Evolutionary conservation across 2,113 vertebrate genomes (phyloP), one percentile per base, ranked within the genome.

Genomic region (Loxodonta africana): DNA sequence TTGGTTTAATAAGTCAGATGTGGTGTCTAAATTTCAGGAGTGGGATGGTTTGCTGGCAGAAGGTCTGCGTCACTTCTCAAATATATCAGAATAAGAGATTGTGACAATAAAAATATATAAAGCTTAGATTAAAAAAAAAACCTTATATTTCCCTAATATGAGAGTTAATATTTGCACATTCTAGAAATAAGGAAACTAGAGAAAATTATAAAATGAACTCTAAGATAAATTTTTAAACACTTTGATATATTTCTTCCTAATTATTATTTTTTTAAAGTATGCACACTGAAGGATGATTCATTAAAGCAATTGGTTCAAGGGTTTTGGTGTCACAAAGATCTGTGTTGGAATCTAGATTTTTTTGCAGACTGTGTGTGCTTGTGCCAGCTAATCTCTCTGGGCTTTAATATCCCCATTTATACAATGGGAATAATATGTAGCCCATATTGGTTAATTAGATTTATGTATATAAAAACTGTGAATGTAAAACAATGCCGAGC

Each of bases 401-500:
- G 41, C 41, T 91, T 87, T 73, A 83, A n/a, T 78, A 82, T 96
- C 94, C 14, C 67, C 33, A 8, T 86, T n/a, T 93, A 30, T n/a
- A 91, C 51, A 62, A 51, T 89, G 44, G 28, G 15, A 89, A 53
- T 83, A 28, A 53, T 85, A 76, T 60, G 94, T 78, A 92, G 18
- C 4, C 2, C 0, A 28, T 41, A 5, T 73, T 18, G 1, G 4
- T 63, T 95, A n/a, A 37, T 81, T 91, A 60, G 71, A 82, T 84
- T 84, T 94, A 15, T 69, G 7, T n/a, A 33, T 85, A 78, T 93
- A 18, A 73, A n/a, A 88, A 83, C 10, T 78, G 0, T 69, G 1
- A 57, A 46, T 73, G 25, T 80, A 77, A 84, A 94, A 28, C 4
- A 81, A 33, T 57, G 4, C 26, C 51, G 90, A 23, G n/a, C 51